Evolutionary conservation across 2,888 invertebrate species (phyloP), one percentile per base, ranked within the genome.

Genomic region (Alsophila aescularia): DNA sequence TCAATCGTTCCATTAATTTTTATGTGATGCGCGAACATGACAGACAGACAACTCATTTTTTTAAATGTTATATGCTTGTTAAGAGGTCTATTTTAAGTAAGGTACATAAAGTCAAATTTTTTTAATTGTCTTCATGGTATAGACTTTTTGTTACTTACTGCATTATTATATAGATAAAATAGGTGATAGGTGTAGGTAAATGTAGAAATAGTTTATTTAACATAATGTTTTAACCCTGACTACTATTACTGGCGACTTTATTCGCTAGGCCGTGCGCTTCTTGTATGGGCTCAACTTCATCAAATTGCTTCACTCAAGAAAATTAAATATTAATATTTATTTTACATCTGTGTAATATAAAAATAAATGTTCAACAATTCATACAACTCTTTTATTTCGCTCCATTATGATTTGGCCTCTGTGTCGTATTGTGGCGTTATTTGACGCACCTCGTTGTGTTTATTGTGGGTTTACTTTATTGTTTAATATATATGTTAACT

Each of bases 321-420:
- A 6, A 21, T 32, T 29, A 29, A 7, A 10, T 2, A 16, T 41
- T 13, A 5, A 32, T 36, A 2, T 32, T 27, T 24, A 40, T 31
- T 21, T n/a, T 40, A 34, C 24, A 16, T 37, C 14, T 27, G 21
- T 31, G 13, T 36, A 42, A 50, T 39, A 29, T 36, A 40, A 16
- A 45, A 49, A 51, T 47, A 51, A 52, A 44, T 44, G 36, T 50
- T 52, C 1, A 10, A 44, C 24, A 37, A n/a, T 8, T 10, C 7
- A 16, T 4, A 15, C 15, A 65, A 62, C 69, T 81, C 75, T 81
- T 81, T 83, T 80, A 81, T 83, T 81, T 81, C 68, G 60, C 54
- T 67, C 73, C 63, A 64, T 39, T 40, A 3, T 43, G n/a, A 14
- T 12, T 40, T 48, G 41, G 41, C 37, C 16, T 36, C 31, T 40